Evolutionary conservation across 2,113 vertebrate genomes (phyloP), one percentile per base, ranked within the genome.

Genomic region (Todiramphus saurophagus): DNA sequence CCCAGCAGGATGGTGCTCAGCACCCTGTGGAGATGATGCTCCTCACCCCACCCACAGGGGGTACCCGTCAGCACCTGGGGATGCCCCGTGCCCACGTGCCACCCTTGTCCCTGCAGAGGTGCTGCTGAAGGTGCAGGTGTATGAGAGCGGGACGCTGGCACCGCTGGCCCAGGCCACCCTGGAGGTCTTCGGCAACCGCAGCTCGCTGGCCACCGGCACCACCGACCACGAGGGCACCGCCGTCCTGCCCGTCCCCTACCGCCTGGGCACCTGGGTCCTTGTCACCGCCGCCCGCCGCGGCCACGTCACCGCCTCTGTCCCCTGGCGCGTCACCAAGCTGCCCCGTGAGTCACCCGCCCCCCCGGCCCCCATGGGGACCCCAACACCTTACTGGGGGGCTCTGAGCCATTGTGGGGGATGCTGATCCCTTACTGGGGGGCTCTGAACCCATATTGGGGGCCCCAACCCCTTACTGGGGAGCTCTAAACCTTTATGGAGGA

Each of bases 121-220:
- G 94, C 98, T 99, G 96, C 99, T 99, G 93, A 99, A 99, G 97
- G 99, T 99, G 68, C 99, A 99, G 96, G 99, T 99, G 69, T 99
- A 99, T 2, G 99, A 99, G 97, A 99, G 99, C 19, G 98, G 99
- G 39, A 98, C 99, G 72, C 98, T 99, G 90, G 98, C 98, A 4
- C 99, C 99, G 11, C 84, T 99, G 97, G 91, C 98, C 3, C 98
- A 97, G 55, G 99, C 98, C 62, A 96, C 98, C 6, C 98, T 99
- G 84, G 98, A 98, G 13, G 98, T 99, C 44, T 99, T 99, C 7
- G 98, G 99, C 5, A 99, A 99, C 97, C 99, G 98, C 58, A 99
- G 98, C 18, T 90, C 98, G 8, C 95, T 99, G 97, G 99, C 98
- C 0, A 96, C 98, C 3, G 98, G 98, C 64, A 97, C 95, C 89